Base-by-base conservation (phyloP, 1,140 invertebrate species). In the Drosophila repleta region DNA sequence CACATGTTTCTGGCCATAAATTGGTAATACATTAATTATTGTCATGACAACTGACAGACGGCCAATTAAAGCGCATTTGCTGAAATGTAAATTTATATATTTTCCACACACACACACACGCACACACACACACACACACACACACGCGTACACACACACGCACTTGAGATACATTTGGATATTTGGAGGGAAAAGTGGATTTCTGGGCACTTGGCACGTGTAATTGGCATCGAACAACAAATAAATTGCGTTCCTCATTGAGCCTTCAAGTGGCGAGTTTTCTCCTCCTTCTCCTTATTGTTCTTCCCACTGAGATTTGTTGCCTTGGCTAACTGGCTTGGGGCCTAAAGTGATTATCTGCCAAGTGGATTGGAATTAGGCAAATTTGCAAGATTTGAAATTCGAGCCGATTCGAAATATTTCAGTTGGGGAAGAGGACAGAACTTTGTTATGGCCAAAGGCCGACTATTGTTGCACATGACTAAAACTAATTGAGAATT, bases 31-130 rank as follows among this genome's bases (percentile, higher is more conserved):
- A 87, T 87, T 87, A 79, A 79, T 74, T 83, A 79, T 87, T 66
- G 83, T 51, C 79, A 88, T 87, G 83, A 87, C 83, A 87, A 88
- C 79, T 88, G 83, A 88, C 83, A 83, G 83, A 67, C 83, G 79
- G 83, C 79, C 79, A 87, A 87, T 87, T 87, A 79, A 87, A 87
- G 64, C 66, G 68, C 63, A 65, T 69, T 68, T 46, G 65, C 46
- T 67, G 69, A 82, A 87, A 73, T 82, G 78, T 88, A 82, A 78
- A 82, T 67, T 80, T 68, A 58, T 51, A 58, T 52, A 55, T 58
- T 58, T 43, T 26, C 56, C 56, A 49, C 39, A 49, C 15, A 21
- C 24, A n/a, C 13, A 24, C 43, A 32, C 18, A 15, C 17, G n/a
- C 35, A 45, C 29, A 35, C 7, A 13, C 24, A 45, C 39, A 48